Conservation (phyloP, 2,888 invertebrate genomes). For the Bombylius major region DNA sequence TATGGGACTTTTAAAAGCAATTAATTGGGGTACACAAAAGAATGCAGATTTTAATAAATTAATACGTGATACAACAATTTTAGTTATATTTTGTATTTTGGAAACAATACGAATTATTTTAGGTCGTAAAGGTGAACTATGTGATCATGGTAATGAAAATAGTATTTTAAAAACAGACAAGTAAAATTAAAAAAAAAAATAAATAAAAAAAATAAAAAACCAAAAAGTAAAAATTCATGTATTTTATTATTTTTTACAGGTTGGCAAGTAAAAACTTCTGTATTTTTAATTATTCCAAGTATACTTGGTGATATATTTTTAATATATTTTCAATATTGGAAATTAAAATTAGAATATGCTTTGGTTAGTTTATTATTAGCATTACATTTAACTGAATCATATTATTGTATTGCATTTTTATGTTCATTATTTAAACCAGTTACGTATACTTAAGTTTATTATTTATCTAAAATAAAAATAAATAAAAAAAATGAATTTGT, state of each 20-base stretch:
- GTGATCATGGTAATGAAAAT: slow-evolving; percentile 27
- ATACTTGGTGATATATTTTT: slow-evolving; percentile 74
- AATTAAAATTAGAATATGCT: slow-evolving; percentile 75
- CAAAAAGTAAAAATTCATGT: too few relatives aligned
- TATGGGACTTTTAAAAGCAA: slow-evolving; percentile 67
- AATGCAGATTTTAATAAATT: slow-evolving; percentile 41
- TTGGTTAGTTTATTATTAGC: slow-evolving; percentile 74
- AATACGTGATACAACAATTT: slow-evolving; percentile 64
- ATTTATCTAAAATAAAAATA: neutral
- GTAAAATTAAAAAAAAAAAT: too few relatives aligned
- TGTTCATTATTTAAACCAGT: slow-evolving; percentile 48
- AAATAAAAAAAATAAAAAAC: too few relatives aligned
- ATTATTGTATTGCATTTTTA: slow-evolving; percentile 47
- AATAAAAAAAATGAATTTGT: too few relatives aligned
- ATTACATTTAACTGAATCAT: slow-evolving; percentile 52
- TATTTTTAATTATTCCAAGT: slow-evolving; percentile 71
- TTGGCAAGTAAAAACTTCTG: slow-evolving; percentile 67
- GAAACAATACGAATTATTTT: slow-evolving; percentile 73
- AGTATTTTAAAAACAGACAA: too few relatives aligned
- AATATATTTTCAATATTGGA: slow-evolving; percentile 78
- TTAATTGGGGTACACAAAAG: slow-evolving; percentile 65
- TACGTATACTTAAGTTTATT: slow-evolving; percentile 37
- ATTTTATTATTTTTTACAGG: slow-evolving; percentile 39
- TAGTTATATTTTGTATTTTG: slow-evolving; percentile 60
- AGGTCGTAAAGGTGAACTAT: slow-evolving; percentile 58